Evolutionary conservation across 1,140 invertebrate genomes (phyloP), one percentile per base, ranked within the genome.

Genomic region (Aphelinus atriplicis): DNA sequence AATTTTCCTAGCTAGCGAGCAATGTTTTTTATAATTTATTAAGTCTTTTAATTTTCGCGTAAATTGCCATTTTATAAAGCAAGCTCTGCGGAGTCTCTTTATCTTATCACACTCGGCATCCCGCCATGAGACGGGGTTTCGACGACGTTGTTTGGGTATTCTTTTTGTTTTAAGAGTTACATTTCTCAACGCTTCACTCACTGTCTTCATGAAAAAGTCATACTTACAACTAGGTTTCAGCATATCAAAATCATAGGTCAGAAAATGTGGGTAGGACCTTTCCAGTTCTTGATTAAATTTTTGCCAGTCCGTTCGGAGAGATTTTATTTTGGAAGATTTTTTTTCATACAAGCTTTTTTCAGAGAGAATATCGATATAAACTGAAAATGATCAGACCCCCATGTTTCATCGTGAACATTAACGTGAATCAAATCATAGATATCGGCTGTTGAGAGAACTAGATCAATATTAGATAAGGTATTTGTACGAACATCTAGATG

Each of bases 51-150:
- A 3, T 26, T 50, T 48, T 1, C 10, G 1, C 1, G 26, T 70
- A 50, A 26, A 48, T 64, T 64, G 56, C 65, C 58, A 75, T 47
- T 70, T 69, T 57, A 64, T 64, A 50, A 63, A 51, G 7, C 66
- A 51, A 2, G 66, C 58, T n/a, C 45, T 53, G 55, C 73, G 61
- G 3, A 68, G 56, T 7, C 73, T 61, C 53, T 47, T 64, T 2
- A 7, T 7, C 26, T 43, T 68, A 7, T 56, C 46, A 53, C 65
- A 75, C 4, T 75, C 66, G 0, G 46, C 4, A 47, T 75, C 66
- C 66, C 73, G 64, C 66, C 53, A 75, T 10, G 42, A 5, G 1
- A 70, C 51, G 0, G 72, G 72, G 48, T 68, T 74, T 26, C 65
- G 42, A 6, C n/a, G 10, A 7, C 5, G 3, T 3, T 45, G n/a